Evolutionary conservation across 2,797 vertebrate species (phyloP).

Genomic region (Valencia hispanica): DNA sequence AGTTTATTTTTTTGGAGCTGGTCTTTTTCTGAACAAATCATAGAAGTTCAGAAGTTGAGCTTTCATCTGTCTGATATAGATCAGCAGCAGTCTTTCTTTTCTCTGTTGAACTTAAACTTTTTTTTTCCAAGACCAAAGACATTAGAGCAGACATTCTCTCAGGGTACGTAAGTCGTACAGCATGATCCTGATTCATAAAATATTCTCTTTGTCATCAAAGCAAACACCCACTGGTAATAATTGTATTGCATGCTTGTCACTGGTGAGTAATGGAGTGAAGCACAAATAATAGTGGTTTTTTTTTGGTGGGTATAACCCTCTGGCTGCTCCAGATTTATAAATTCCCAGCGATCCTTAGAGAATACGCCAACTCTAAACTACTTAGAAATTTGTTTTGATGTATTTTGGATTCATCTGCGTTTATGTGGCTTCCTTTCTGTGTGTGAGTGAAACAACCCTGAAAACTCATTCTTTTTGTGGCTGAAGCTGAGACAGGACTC

Average conservation of each 20-base stretch:
- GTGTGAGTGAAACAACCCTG: conserved; percentile 16
- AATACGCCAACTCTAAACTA: conserved; percentile 48
- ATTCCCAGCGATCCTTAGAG: conserved; percentile 61
- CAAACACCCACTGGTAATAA: conserved; percentile 63
- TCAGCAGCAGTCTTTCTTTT: not conserved
- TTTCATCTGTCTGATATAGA: conserved; percentile 12
- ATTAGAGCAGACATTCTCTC: conserved; percentile 41
- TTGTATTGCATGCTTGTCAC: conserved; percentile 64
- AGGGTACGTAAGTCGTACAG: conserved; percentile 34
- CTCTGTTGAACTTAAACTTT: conserved; percentile 16
- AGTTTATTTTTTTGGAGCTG: not conserved
- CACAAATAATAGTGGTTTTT: conserved; percentile 64
- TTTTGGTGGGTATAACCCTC: conserved; percentile 44
- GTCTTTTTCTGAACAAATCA: conserved; percentile 7
- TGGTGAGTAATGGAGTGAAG: conserved; percentile 67
- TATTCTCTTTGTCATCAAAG: conserved; percentile 68
- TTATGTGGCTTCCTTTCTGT: conserved; percentile 2
- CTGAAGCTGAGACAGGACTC: conserved; percentile 45
- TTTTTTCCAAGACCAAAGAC: conserved; percentile 31
- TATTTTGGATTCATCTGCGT: conserved; percentile 29
- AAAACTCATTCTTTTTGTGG: conserved; percentile 19
- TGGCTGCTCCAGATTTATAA: conserved; percentile 57
- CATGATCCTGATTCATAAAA: conserved; percentile 63
- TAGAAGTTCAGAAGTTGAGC: conserved; percentile 10
- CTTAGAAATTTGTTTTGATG: conserved; percentile 69